phyloP scores from a whole-genome alignment of 2,113 vertebrate genomes.

The Colaptes auratus region DNA sequence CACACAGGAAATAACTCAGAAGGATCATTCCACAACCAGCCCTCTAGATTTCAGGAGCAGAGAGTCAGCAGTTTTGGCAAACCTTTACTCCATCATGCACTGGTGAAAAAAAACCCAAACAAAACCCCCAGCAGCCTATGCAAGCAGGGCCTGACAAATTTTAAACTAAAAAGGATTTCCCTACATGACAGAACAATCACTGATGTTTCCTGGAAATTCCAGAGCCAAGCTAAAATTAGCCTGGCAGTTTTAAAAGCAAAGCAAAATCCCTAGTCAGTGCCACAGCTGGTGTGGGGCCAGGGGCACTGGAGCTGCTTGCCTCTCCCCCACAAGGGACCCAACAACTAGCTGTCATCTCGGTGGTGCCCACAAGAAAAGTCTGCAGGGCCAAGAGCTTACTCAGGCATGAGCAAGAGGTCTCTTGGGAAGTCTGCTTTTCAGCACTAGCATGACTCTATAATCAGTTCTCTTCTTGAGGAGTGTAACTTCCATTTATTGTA shows the following conservation, averaged over 20 bases:
- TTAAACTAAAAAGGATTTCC: slow-evolving; percentile 1
- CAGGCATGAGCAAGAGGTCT: background rate
- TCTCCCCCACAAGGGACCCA: background rate
- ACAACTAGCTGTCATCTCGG: background rate
- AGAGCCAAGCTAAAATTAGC: background rate
- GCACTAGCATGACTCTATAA: background rate
- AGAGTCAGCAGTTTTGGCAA: slow-evolving; percentile 28
- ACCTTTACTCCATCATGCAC: slow-evolving; percentile 46
- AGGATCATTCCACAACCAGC: background rate
- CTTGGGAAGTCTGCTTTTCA: background rate
- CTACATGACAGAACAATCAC: slow-evolving; percentile 41
- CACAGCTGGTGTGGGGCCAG: background rate
- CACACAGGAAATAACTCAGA: background rate
- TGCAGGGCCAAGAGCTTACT: background rate
- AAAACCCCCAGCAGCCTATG: slow-evolving; percentile 2
- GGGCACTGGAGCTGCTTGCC: background rate
- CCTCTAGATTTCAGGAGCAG: background rate
- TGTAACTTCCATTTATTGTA: background rate
- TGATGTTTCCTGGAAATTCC: slow-evolving; percentile 32
- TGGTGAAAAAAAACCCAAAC: background rate
- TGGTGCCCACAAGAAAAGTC: background rate
- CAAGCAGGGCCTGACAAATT: slow-evolving; percentile 18
- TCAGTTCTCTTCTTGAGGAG: background rate
- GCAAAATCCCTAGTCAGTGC: background rate
- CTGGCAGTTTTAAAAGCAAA: background rate